Percentiles rank a stretch among this genome's conserved stretches.
Evolutionary conservation across 1,140 invertebrate species (phyloP).

Genomic region (Brachionus calyciflorus): DNA sequence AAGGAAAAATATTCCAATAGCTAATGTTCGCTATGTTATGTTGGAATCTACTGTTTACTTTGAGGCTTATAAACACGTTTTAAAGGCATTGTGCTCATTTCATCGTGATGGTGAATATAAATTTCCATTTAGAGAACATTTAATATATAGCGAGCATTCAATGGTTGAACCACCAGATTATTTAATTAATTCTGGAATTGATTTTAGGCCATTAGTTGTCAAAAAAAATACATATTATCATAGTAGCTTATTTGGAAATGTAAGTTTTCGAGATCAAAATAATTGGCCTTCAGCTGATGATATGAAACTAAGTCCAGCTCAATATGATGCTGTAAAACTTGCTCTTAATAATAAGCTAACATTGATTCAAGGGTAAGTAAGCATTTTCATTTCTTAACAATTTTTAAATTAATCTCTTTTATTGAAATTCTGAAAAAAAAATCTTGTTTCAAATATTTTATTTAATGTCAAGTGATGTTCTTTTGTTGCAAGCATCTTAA

Average conservation of each 20-base stretch:
- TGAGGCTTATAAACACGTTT: slow-evolving; percentile 61
- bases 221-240: no score
- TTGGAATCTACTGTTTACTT: slow-evolving; percentile 63
- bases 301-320: slow-evolving; percentile 59
- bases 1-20: not conserved
- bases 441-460: no score
- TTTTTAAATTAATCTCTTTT: no score
- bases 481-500: no score
- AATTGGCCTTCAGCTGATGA: slow-evolving; percentile 51
- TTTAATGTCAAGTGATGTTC: no score
- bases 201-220: not conserved
- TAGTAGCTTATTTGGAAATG: not conserved
- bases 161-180: slow-evolving; percentile 4
- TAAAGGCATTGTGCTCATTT: slow-evolving; percentile 53
- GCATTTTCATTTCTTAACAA: no score
- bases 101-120: not conserved
- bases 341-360: slow-evolving; percentile 62
- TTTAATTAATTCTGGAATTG: slow-evolving; percentile 43
- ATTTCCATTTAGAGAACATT: slow-evolving; percentile 56
- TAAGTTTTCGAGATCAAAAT: not conserved
- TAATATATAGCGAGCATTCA: slow-evolving; percentile 49
- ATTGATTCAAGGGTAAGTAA: slow-evolving; percentile 68
- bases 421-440: no score
- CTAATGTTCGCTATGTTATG: slow-evolving; percentile 50
- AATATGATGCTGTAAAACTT: slow-evolving; percentile 59